A percentile compares a stretch with the other conserved stretches of the same genome.
Conservation (phyloP, 37 sponge, comb jelly and placozoan genomes). For the Petrosia ficiformis region DNA sequence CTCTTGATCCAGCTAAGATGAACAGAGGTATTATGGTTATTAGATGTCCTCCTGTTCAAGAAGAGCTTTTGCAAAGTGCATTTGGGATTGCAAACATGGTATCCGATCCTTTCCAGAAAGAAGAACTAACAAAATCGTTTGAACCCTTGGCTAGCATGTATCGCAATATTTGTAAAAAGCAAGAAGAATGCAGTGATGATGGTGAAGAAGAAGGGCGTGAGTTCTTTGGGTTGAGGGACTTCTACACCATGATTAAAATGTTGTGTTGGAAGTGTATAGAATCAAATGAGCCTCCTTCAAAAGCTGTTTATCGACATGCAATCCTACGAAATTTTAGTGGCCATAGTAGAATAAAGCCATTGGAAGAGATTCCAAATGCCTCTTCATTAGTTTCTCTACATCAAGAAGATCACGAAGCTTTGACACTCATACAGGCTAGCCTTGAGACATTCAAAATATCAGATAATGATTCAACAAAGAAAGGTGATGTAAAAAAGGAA, state of each 20-base stretch:
- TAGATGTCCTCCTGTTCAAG: conserved; percentile 69
- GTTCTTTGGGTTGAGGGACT: conserved; percentile 93
- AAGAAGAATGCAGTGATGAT: conserved; percentile 59
- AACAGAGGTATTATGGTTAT: conserved; percentile 93
- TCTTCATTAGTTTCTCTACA: not conserved
- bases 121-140: conserved; percentile 41
- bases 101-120: conserved; percentile 25
- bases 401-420: not conserved
- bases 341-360: conserved; percentile 18
- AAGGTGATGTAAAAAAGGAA: conserved; percentile 16
- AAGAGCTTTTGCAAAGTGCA: conserved; percentile 81
- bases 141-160: conserved; percentile 72
- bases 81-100: conserved; percentile 59
- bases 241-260: conserved; percentile 95
- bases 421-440: not conserved
- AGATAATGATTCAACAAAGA: not conserved
- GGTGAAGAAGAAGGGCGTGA: conserved; percentile 39
- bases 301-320: conserved; percentile 71
- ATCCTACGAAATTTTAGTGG: conserved; percentile 90
- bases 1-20: conserved; percentile 99
- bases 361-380: not conserved
- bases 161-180: conserved; percentile 19
- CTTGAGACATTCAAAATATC: not conserved
- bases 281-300: conserved; percentile 12
- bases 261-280: conserved; percentile 70